These are phyloP conservation scores for Cichladusa arquata DNA, from an alignment of 2,113 vertebrate genomes.

Conservation along the genomic window DNA sequence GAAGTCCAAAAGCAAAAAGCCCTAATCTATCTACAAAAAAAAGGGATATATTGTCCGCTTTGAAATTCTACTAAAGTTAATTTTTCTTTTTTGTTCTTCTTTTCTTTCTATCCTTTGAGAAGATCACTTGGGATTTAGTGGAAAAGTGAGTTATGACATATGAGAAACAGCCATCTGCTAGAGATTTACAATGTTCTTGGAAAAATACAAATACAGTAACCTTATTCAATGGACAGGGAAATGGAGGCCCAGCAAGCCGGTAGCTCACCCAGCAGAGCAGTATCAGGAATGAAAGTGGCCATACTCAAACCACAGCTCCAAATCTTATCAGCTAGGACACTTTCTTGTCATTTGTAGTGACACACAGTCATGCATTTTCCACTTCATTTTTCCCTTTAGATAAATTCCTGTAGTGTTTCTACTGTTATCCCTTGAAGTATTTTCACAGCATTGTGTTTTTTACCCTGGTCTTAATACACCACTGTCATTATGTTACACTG, in stretches of 20 bases:
- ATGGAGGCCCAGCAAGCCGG: background rate
- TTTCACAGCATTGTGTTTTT: background rate
- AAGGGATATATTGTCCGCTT: background rate
- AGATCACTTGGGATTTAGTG: background rate
- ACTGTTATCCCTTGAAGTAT: background rate
- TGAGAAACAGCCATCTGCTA: background rate
- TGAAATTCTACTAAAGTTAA: background rate
- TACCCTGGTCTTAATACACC: background rate
- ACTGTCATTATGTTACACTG: background rate
- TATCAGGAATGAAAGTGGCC: background rate
- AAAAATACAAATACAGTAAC: background rate
- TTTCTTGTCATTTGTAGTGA: background rate
- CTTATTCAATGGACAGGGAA: background rate
- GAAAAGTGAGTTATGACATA: background rate
- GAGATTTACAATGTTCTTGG: background rate
- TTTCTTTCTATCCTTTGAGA: background rate
- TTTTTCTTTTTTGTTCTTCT: background rate
- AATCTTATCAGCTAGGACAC: background rate
- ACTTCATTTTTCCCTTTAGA: background rate
- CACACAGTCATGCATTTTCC: background rate
- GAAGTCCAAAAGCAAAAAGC: background rate
- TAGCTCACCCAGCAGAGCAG: background rate
- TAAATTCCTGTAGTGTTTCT: background rate
- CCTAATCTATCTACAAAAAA: background rate
- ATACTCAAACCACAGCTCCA: background rate